Conservation (phyloP, 2,797 vertebrate genomes). For the Knipowitschia caucasica region DNA sequence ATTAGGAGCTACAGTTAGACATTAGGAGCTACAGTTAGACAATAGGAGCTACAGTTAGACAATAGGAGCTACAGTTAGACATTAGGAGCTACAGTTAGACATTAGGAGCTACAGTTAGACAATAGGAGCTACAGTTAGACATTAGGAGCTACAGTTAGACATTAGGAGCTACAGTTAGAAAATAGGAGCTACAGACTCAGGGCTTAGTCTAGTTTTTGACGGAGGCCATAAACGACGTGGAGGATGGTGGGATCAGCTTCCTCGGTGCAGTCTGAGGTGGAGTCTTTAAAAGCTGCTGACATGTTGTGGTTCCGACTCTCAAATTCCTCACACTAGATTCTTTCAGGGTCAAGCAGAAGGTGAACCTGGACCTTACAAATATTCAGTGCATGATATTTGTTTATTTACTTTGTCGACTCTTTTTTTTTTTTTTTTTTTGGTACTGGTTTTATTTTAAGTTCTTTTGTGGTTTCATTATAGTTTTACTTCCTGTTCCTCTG, state of each 20-base stretch:
- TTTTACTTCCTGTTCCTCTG: too few relatives aligned
- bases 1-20: too few relatives aligned
- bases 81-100: background rate
- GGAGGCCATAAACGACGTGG: background rate
- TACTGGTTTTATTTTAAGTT: too few relatives aligned
- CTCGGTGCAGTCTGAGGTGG: slow-evolving; percentile 48
- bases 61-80: too few relatives aligned
- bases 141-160: slow-evolving; percentile 10
- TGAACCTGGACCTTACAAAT: too few relatives aligned
- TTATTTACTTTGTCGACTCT: too few relatives aligned
- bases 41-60: too few relatives aligned
- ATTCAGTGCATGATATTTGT: too few relatives aligned
- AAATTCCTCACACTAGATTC: slow-evolving; percentile 57
- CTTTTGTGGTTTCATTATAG: too few relatives aligned
- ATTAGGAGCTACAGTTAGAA: slow-evolving; percentile 16
- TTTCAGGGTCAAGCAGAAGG: slow-evolving; percentile 55
- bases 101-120: slow-evolving; percentile 18
- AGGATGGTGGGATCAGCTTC: slow-evolving; percentile 49
- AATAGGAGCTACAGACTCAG: background rate
- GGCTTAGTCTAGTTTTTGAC: too few relatives aligned
- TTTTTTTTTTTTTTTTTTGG: too few relatives aligned
- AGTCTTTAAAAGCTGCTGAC: slow-evolving; percentile 68
- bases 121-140: background rate
- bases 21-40: too few relatives aligned
- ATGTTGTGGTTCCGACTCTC: slow-evolving; percentile 60